Conservation (phyloP, 2,888 invertebrate species). For the Microctonus aethiopoides region DNA sequence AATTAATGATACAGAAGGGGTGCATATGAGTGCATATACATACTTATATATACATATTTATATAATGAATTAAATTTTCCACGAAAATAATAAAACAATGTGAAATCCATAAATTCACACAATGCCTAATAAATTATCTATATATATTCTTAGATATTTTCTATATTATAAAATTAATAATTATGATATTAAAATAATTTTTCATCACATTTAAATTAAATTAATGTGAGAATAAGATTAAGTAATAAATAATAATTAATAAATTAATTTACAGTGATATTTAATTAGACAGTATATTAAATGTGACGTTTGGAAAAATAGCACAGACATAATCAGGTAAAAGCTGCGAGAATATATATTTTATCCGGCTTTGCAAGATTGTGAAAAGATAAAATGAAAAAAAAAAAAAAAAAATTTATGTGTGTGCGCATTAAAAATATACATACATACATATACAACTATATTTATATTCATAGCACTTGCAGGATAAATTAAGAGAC, state of each 20-base stretch:
- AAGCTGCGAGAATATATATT: slow-evolving; percentile 28
- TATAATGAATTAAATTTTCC: not conserved
- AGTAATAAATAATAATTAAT: no score
- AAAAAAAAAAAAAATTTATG: not conserved
- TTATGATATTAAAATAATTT: no score
- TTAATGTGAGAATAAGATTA: no score
- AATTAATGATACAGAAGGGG: not conserved
- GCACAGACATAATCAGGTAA: slow-evolving; percentile 13
- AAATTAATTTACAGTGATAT: not conserved
- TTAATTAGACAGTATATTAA: not conserved
- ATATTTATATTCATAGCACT: not conserved
- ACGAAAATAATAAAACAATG: no score
- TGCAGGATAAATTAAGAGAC: slow-evolving; percentile 35
- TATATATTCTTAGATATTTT: no score
- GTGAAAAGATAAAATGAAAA: not conserved
- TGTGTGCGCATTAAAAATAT: slow-evolving; percentile 1
- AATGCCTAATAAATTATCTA: no score
- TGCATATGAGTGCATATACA: no score
- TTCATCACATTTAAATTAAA: no score
- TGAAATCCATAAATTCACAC: not conserved
- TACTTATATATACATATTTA: not conserved
- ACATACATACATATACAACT: not conserved
- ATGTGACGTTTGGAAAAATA: not conserved
- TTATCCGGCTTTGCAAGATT: slow-evolving; percentile 28
- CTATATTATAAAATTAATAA: no score